Base-by-base conservation (phyloP, 2,113 vertebrate genomes). In the Pteropus alecto region DNA sequence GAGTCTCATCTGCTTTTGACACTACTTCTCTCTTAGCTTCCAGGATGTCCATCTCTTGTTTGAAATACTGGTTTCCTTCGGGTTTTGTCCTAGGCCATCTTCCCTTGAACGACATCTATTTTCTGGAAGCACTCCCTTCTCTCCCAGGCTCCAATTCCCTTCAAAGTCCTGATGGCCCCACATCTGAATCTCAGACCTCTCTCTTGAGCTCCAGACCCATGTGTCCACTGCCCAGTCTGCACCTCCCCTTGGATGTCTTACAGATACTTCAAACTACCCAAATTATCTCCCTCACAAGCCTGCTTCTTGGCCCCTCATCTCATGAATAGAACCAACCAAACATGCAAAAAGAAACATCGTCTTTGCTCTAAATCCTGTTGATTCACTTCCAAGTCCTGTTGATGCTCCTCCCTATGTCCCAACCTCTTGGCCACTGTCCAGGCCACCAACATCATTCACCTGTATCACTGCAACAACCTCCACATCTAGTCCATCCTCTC, bases 331-430 rank as follows among this genome's bases (percentile, higher is more conserved):
- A 41, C n/a, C 1, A 21, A 43, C 48, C 79, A 61, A 19, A 24
- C 1, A 3, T 61, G 54, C 30, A 2, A 35, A 73, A 65, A 2
- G 35, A 33, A 67, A 78, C 51, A 28, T 35, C 1, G 0, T 13
- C 92, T 22, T 19, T 14, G 8, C 30, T 30, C 74, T 65, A 18
- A 77, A 30, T 76, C 26, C 4, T 15, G 4, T 5, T 2, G 4
- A 43, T 43, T 58, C 90, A 48, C 18, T 18, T 30, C 48, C 28
- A 14, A 35, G 41, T 79, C 71, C 79, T 71, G 26, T 30, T 0
- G 0, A 4, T 41, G 35, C 77, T 63, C 48, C 56, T 78, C 33
- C 58, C 56, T n/a, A 3, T 2, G 9, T 24, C 13, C 30, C 51
- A 30, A 21, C n/a, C 8, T 1, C 18, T 54, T 0, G 0, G 67